Evolutionary conservation across 2,888 invertebrate species (phyloP), one percentile per base, ranked within the genome.

Genomic region (Diarsia dahlii): DNA sequence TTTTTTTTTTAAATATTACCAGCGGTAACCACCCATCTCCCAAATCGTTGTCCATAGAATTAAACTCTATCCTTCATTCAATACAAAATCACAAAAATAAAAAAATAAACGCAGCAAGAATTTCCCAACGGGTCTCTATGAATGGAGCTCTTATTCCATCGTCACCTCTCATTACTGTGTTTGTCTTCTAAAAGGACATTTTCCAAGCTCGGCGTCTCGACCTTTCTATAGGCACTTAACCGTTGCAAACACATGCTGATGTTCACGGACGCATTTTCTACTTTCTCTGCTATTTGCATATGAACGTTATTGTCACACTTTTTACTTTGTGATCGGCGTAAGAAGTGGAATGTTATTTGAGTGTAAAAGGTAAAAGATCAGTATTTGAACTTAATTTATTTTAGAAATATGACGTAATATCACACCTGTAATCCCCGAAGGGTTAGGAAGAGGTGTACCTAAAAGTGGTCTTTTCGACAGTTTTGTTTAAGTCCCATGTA

Each of bases 91-190:
- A 0, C 1, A 13, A 58, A 62, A 23, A 58, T 28, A n/a, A 28
- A 68, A 58, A 60, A 66, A 56, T 0, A 52, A 63, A 52, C 23
- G 28, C 15, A 60, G 63, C 34, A 28, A 68, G 54, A 73, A 50
- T 58, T 68, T 23, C 46, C 56, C 46, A 46, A 28, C 15, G 34
- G 39, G n/a, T 1, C 56, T 13, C 50, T 34, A 8, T 65, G 72
- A 71, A 73, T 63, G 45, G 63, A 52, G 58, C 23, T 67, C 71
- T 85, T 71, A 82, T 78, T 78, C 71, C 66, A 69, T 28, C 74
- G 78, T 82, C 87, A 28, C 23, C 68, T 65, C 67, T 81, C 78
- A 85, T 85, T 74, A 74, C 74, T 74, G 70, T 85, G 71, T 76
- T 78, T 74, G 70, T 85, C 73, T 76, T 78, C 56, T 71, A 76